phyloP scores from a whole-genome alignment of 2,888 invertebrate species.

The Neoascia interrupta region DNA sequence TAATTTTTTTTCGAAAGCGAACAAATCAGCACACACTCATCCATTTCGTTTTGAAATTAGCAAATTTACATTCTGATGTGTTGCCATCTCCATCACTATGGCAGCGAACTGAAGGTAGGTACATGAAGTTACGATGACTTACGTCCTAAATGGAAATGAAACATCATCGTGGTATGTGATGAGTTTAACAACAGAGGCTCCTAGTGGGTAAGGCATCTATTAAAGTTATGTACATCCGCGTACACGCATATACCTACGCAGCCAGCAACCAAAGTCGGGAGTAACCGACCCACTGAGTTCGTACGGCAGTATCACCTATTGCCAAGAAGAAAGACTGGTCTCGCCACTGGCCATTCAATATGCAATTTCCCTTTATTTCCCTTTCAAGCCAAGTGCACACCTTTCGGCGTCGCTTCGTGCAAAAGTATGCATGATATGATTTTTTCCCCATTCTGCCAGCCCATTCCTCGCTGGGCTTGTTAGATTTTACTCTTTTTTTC shows the following conservation, averaged over 20 bases:
- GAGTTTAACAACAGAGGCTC: slow-evolving; percentile 30
- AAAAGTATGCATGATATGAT: neutral
- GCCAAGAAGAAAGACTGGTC: slow-evolving; percentile 45
- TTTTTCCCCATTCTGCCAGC: slow-evolving; percentile 12
- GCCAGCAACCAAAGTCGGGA: slow-evolving; percentile 43
- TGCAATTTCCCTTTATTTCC: slow-evolving; percentile 39
- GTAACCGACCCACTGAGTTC: slow-evolving; percentile 18
- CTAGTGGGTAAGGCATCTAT: slow-evolving; percentile 46
- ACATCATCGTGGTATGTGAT: slow-evolving; percentile 49
- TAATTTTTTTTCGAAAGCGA: slow-evolving; percentile 35
- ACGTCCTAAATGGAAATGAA: slow-evolving; percentile 47
- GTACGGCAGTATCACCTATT: slow-evolving; percentile 24
- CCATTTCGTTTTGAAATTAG: slow-evolving; percentile 32
- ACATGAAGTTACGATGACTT: slow-evolving; percentile 8
- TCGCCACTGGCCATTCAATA: neutral
- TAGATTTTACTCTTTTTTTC: slow-evolving; percentile 23
- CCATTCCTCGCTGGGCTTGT: slow-evolving; percentile 20
- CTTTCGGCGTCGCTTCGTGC: slow-evolving; percentile 1
- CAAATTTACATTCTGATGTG: slow-evolving; percentile 49
- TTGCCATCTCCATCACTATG: neutral
- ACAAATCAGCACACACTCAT: slow-evolving; percentile 7
- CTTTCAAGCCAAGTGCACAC: slow-evolving; percentile 20
- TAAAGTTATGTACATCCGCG: slow-evolving; percentile 52
- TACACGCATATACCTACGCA: slow-evolving; percentile 44
- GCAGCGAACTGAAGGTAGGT: neutral